Evolutionary conservation across 2,888 invertebrate genomes (phyloP).

Genomic region (Drosophila conformis): DNA sequence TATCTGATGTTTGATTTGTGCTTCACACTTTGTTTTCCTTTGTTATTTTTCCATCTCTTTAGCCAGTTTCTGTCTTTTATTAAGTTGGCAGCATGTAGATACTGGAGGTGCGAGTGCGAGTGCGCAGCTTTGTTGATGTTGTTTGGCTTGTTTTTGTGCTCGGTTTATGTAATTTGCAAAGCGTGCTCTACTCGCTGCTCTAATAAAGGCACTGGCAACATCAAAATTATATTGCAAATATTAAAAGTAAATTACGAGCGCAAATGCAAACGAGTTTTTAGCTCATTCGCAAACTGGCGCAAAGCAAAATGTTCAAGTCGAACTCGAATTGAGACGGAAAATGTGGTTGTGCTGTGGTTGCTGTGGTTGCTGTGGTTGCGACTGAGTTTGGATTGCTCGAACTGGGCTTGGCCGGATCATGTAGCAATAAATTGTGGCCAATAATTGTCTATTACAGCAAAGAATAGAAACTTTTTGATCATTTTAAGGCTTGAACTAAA

Average conservation of each 20-base stretch:
- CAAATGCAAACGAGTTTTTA: conserved; percentile 73
- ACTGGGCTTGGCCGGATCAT: conserved; percentile 64
- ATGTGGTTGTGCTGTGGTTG: conserved; percentile 1
- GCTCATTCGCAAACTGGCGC: conserved; percentile 19
- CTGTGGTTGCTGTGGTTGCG: conserved; percentile 2
- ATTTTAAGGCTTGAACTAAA: background rate
- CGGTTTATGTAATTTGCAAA: conserved; percentile 71
- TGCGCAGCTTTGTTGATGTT: conserved; percentile 49
- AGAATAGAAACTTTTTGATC: conserved; percentile 14
- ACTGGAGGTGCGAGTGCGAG: conserved; percentile 66
- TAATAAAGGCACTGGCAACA: conserved; percentile 58
- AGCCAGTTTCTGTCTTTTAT: background rate
- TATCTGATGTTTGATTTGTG: conserved; percentile 67
- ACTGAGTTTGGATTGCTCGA: conserved; percentile 10
- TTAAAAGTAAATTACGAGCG: conserved; percentile 74
- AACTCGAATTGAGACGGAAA: conserved; percentile 19
- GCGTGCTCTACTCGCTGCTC: conserved; percentile 64
- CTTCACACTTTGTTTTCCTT: conserved; percentile 48
- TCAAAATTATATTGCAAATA: conserved; percentile 68
- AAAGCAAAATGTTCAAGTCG: conserved; percentile 15
- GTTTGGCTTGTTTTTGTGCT: conserved; percentile 40
- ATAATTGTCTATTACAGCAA: conserved; percentile 44
- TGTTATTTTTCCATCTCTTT: conserved; percentile 14
- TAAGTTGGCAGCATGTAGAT: conserved; percentile 2
- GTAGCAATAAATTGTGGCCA: conserved; percentile 65